These are phyloP conservation scores for Aleiodes testaceus DNA, from an alignment of 2,888 invertebrate genomes.

Conservation along the genomic window DNA sequence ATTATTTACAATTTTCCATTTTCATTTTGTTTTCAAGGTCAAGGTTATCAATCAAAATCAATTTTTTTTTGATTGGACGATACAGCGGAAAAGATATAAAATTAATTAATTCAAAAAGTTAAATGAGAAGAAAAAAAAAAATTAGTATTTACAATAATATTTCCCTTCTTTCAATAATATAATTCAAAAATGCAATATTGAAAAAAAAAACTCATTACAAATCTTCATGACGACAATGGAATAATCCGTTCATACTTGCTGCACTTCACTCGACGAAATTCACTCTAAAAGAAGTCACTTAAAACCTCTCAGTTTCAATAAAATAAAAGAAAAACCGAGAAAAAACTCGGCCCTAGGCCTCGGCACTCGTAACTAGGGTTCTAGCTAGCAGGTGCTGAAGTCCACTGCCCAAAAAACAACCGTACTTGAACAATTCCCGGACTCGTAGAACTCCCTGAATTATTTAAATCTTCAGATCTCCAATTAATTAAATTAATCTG, in stretches of 20 bases:
- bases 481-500: slow-evolving; percentile 10
- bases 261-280: slow-evolving; percentile 6
- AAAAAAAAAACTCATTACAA: not conserved
- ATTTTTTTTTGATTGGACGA: no score
- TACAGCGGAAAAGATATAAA: no score
- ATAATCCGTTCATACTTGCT: not conserved
- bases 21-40: no score
- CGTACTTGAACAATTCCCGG: slow-evolving; percentile 60
- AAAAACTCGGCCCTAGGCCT: slow-evolving; percentile 71
- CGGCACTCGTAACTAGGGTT: slow-evolving; percentile 74
- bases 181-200: slow-evolving; percentile 14
- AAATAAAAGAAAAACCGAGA: slow-evolving; percentile 59
- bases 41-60: no score
- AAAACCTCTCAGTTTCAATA: not conserved
- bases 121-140: no score
- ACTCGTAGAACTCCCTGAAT: slow-evolving; percentile 41
- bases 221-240: not conserved
- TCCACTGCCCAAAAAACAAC: slow-evolving; percentile 66
- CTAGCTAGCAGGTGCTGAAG: slow-evolving; percentile 70
- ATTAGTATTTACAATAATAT: slow-evolving; percentile 3
- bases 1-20: no score
- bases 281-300: not conserved
- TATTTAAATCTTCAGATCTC: slow-evolving; percentile 10
- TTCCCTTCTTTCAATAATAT: slow-evolving; percentile 3
- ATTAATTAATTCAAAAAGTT: not conserved